phyloP scores from a whole-genome alignment of 30 jellyfish, hydroid and myxozoan species.

The Rhopilema esculentum region DNA sequence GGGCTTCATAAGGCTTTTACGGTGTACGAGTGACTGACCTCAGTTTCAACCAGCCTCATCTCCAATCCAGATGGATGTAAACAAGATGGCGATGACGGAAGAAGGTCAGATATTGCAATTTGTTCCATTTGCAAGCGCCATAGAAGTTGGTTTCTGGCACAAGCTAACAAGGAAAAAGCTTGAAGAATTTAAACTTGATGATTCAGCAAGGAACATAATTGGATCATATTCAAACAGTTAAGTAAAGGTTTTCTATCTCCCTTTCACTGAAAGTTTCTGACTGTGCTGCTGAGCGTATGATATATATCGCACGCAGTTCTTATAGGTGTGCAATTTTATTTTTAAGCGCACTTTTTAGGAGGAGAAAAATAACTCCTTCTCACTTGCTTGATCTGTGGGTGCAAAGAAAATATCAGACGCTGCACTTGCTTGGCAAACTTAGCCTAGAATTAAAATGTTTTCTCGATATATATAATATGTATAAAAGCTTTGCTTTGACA shows the following conservation, averaged over 20 bases:
- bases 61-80: neutral
- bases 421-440: too few relatives aligned
- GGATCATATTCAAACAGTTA: constrained; percentile 85
- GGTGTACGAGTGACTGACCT: neutral
- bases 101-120: constrained; percentile 66
- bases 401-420: too few relatives aligned
- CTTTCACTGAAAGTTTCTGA: neutral
- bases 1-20: neutral
- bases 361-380: too few relatives aligned
- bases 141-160: constrained; percentile 94
- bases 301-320: too few relatives aligned
- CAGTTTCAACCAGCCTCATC: neutral
- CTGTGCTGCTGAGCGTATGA: too few relatives aligned
- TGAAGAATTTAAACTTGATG: constrained; percentile 87
- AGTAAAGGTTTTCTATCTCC: neutral
- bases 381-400: too few relatives aligned
- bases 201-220: constrained; percentile 53
- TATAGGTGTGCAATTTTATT: too few relatives aligned
- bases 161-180: constrained; percentile 78
- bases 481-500: too few relatives aligned
- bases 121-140: constrained; percentile 91
- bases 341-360: too few relatives aligned
- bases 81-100: constrained; percentile 13
- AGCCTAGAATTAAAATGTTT: too few relatives aligned
- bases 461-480: too few relatives aligned